A percentile compares a stretch with the other conserved stretches of the same genome.
Evolutionary conservation across 2,888 invertebrate species (phyloP).

Genomic region (Melanostoma scalare): DNA sequence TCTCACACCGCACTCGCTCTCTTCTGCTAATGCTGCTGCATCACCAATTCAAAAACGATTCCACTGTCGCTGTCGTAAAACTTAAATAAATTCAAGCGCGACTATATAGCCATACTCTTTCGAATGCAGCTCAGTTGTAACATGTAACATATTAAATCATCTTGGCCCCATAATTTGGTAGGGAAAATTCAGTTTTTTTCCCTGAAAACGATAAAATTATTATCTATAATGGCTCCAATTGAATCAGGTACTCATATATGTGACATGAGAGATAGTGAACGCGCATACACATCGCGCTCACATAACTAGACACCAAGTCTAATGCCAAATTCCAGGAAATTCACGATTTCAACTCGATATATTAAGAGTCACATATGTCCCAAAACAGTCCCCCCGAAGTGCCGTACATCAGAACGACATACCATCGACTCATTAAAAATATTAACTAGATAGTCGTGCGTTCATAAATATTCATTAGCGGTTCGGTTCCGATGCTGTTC

Average conservation of each 20-base stretch:
- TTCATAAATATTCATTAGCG: slow-evolving; percentile 71
- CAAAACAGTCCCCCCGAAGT: not conserved
- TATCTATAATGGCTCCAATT: slow-evolving; percentile 63
- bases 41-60: slow-evolving; percentile 36
- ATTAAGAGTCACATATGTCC: slow-evolving; percentile 19
- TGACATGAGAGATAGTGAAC: not conserved
- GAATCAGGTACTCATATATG: slow-evolving; percentile 44
- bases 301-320: slow-evolving; percentile 11
- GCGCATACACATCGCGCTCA: not conserved
- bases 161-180: slow-evolving; percentile 59
- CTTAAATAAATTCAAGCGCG: slow-evolving; percentile 31
- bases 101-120: slow-evolving; percentile 40
- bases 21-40: slow-evolving; percentile 23
- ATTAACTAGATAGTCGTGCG: slow-evolving; percentile 63
- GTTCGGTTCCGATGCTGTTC: slow-evolving; percentile 47
- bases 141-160: slow-evolving; percentile 64
- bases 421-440: slow-evolving; percentile 69
- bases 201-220: slow-evolving; percentile 70
- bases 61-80: slow-evolving; percentile 26
- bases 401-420: slow-evolving; percentile 58
- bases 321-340: slow-evolving; percentile 64
- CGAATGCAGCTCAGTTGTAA: slow-evolving; percentile 48
- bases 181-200: slow-evolving; percentile 41
- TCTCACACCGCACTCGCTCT: not conserved
- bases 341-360: slow-evolving; percentile 39